phyloP scores from a whole-genome alignment of 2,797 vertebrate species.

The Pangasius sanitwongsei region DNA sequence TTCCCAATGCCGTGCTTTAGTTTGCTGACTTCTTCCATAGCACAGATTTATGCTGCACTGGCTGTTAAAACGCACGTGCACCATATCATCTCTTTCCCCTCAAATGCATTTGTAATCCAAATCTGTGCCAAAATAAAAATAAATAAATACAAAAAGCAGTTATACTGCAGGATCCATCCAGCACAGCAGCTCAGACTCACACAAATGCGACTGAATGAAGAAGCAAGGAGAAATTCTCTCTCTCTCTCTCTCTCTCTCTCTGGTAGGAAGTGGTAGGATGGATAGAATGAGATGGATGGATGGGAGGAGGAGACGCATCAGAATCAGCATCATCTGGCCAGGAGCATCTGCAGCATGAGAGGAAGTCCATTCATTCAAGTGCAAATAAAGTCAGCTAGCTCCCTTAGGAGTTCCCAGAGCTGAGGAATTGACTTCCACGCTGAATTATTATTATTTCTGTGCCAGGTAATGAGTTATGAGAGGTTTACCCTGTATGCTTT shows the following conservation, averaged over 20 bases:
- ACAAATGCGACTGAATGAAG: constrained; percentile 22
- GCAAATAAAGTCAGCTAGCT: constrained; percentile 14
- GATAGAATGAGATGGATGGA: constrained; percentile 22
- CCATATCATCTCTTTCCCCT: neutral
- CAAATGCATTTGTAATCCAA: constrained; percentile 18
- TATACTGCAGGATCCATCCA: constrained; percentile 15
- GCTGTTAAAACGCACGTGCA: neutral
- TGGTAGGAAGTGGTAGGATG: constrained; percentile 1
- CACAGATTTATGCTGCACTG: neutral
- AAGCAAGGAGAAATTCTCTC: neutral
- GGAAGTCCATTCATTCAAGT: constrained; percentile 28
- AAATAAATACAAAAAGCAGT: neutral
- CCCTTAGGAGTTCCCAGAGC: constrained; percentile 25
- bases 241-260: neutral
- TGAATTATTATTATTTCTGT: constrained; percentile 28
- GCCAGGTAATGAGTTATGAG: neutral
- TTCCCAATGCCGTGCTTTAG: neutral
- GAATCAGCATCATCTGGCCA: constrained; percentile 26
- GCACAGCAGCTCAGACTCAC: neutral
- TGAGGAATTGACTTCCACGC: constrained; percentile 7
- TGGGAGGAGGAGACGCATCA: constrained; percentile 22
- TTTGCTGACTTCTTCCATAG: constrained; percentile 20
- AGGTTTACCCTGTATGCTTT: neutral
- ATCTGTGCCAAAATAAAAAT: neutral
- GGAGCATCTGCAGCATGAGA: constrained; percentile 27